Evolutionary conservation across 2,888 invertebrate genomes (phyloP), one percentile per base, ranked within the genome.

Genomic region (Ecdyonurus torrentis): DNA sequence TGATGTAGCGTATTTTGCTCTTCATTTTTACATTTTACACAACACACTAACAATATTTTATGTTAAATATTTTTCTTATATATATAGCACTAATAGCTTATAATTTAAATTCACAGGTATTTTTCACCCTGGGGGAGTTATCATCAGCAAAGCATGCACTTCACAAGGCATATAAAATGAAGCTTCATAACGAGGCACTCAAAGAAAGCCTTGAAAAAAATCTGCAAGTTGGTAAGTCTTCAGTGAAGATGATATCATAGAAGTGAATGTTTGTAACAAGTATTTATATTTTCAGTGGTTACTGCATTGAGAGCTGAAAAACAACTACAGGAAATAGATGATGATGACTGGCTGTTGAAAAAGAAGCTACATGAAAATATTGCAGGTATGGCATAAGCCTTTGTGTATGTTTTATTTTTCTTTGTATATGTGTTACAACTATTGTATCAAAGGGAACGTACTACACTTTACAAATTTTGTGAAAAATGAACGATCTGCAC

Each of bases 361-460:
- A 55, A 55, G 55, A 55, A 55, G 22, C 55, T 55, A 20, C n/a
- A 20, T 55, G 55, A 55, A 20, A 55, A 55, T n/a, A 55, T 55
- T n/a, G 55, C 7, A 55, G 55, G 55, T 55, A 55, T 37, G 37
- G 37, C 37, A 37, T 10, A 10, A 15, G 5, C 5, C 37, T 37
- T 10, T 37, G 15, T 37, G 15, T 37, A 37, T 37, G 7, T 10
- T n/a, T n/a, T n/a, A n/a, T n/a, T n/a, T n/a, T n/a, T n/a, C n/a
- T n/a, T n/a, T n/a, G n/a, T n/a, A n/a, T n/a, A n/a, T n/a, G n/a
- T n/a, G n/a, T n/a, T n/a, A n/a, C n/a, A n/a, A n/a, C n/a, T n/a
- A n/a, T n/a, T n/a, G n/a, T n/a, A n/a, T n/a, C n/a, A n/a, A n/a
- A n/a, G n/a, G n/a, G n/a, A n/a, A n/a, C n/a, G n/a, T n/a, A n/a